These are phyloP conservation scores for Pyralis farinalis DNA, from an alignment of 2,888 invertebrate genomes.

Conservation along the genomic window DNA sequence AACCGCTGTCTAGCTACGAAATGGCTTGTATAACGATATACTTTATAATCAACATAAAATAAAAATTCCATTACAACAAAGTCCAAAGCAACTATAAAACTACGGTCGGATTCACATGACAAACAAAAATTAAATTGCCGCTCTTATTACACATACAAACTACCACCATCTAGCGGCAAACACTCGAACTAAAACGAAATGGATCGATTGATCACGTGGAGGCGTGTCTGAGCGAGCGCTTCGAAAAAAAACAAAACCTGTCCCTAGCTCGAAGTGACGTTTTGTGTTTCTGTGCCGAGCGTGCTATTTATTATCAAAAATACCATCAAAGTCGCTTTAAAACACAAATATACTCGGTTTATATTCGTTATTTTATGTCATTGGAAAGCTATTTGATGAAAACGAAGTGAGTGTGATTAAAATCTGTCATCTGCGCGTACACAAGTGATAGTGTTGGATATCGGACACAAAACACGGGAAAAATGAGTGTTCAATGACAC, in stretches of 20 bases:
- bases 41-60: conserved; percentile 55
- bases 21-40: conserved; percentile 12
- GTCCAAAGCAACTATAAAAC: conserved; percentile 47
- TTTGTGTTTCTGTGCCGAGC: conserved; percentile 64
- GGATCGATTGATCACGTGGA: conserved; percentile 56
- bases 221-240: conserved; percentile 20
- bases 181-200: conserved; percentile 27
- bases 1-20: no score
- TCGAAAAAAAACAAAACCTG: conserved; percentile 64
- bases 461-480: conserved; percentile 51
- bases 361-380: no score
- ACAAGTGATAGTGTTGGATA: conserved; percentile 30
- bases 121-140: conserved; percentile 34
- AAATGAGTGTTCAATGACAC: conserved; percentile 51
- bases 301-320: conserved; percentile 17
- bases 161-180: conserved; percentile 47
- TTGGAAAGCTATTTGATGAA: no score
- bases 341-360: not conserved
- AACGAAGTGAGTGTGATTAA: conserved; percentile 3
- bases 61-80: conserved; percentile 41
- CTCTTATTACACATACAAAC: conserved; percentile 21
- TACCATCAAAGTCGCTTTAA: not conserved
- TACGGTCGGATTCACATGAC: conserved; percentile 52
- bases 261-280: conserved; percentile 70
- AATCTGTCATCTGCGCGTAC: conserved; percentile 8